Evolutionary conservation across 2,113 vertebrate genomes (phyloP).

Genomic region (Datnioides undecimradiatus): DNA sequence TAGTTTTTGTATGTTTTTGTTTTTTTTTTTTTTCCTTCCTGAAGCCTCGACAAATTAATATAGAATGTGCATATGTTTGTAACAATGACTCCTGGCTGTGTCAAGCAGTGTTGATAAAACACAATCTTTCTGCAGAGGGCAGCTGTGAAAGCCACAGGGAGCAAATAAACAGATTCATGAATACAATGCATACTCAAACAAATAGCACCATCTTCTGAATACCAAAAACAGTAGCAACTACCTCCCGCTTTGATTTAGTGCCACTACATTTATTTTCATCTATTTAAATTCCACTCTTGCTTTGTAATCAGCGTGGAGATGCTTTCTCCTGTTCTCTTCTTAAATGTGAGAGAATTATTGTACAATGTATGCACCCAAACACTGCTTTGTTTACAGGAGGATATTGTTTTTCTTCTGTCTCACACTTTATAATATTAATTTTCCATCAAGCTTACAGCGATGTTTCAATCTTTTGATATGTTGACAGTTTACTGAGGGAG

Average conservation of each 20-base stretch:
- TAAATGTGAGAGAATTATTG: slow-evolving; percentile 50
- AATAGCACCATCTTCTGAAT: slow-evolving; percentile 85
- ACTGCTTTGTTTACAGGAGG: slow-evolving; percentile 41
- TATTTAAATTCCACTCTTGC: slow-evolving; percentile 64
- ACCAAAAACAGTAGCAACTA: slow-evolving; percentile 75
- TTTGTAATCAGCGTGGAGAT: slow-evolving; percentile 57
- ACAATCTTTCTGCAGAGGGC: slow-evolving; percentile 72
- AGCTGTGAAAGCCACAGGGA: slow-evolving; percentile 75
- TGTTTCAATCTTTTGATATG: slow-evolving; percentile 62
- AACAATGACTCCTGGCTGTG: slow-evolving; percentile 56
- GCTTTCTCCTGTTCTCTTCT: slow-evolving; percentile 30
- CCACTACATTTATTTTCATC: slow-evolving; percentile 60
- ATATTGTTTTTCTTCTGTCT: neutral
- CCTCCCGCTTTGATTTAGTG: slow-evolving; percentile 70
- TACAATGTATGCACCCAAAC: slow-evolving; percentile 33
- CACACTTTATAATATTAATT: slow-evolving; percentile 19
- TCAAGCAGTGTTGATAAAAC: slow-evolving; percentile 73
- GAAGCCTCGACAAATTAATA: slow-evolving; percentile 58
- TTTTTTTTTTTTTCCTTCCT: neutral
- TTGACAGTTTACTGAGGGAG: slow-evolving; percentile 69
- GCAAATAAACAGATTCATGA: slow-evolving; percentile 80
- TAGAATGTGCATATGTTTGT: slow-evolving; percentile 67
- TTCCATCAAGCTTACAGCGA: slow-evolving; percentile 43
- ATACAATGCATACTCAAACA: slow-evolving; percentile 83
- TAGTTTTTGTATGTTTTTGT: slow-evolving; percentile 20